phyloP scores from a whole-genome alignment of 2,113 vertebrate species.

The Oreochromis aureus region DNA sequence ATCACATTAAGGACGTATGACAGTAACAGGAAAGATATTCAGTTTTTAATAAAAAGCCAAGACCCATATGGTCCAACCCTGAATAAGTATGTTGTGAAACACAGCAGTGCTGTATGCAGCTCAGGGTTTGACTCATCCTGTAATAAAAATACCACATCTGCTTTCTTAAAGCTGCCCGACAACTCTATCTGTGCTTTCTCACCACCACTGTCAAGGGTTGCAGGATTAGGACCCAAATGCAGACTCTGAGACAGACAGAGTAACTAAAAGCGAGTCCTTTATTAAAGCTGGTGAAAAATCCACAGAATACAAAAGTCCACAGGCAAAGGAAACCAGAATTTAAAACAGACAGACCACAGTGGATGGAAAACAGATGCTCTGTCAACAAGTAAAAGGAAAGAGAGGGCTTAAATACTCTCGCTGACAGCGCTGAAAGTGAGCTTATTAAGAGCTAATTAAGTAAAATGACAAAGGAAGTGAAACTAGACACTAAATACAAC shows the following conservation, averaged over 20 bases:
- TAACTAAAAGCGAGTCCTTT: neutral
- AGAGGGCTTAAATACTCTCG: neutral
- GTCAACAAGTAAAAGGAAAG: neutral
- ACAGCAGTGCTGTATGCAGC: neutral
- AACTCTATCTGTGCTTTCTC: neutral
- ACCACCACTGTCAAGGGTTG: neutral
- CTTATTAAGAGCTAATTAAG: neutral
- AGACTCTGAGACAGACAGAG: neutral
- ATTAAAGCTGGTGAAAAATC: neutral
- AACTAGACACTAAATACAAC: neutral
- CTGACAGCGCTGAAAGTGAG: neutral
- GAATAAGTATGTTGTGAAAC: neutral
- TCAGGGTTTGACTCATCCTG: neutral
- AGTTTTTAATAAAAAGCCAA: neutral
- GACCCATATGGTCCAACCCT: neutral
- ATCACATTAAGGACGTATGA: neutral
- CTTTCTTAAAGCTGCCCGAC: neutral
- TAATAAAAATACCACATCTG: conserved; percentile 10
- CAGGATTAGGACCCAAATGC: neutral
- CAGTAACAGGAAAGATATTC: neutral
- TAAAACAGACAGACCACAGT: neutral
- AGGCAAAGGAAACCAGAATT: neutral
- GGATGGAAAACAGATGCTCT: neutral
- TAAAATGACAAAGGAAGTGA: neutral
- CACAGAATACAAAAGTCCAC: neutral